A percentile compares a stretch with the other conserved stretches of the same genome.
Evolutionary conservation across 2,113 vertebrate genomes (phyloP).

Genomic region (Probosciger aterrimus): DNA sequence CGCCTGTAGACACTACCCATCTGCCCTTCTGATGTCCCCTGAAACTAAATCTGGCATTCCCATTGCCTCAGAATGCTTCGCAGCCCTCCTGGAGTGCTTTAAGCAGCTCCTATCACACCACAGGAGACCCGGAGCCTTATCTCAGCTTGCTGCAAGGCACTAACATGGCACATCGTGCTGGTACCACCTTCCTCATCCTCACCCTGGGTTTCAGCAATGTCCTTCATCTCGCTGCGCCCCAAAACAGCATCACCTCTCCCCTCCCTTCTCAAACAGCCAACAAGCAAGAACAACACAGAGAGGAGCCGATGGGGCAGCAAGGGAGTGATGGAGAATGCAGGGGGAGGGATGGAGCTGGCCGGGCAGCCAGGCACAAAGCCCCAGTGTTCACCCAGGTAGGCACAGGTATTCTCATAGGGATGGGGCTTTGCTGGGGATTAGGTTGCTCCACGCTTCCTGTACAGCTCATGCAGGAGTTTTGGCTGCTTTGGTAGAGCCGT

Average conservation of each 20-base stretch:
- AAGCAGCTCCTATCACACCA: not conserved
- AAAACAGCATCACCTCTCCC: not conserved
- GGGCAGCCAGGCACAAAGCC: not conserved
- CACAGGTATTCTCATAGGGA: not conserved
- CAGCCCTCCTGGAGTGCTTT: not conserved
- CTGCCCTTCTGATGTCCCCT: not conserved
- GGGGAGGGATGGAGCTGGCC: accelerated
- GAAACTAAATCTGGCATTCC: not conserved
- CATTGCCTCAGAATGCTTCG: accelerated
- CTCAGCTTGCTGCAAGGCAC: not conserved
- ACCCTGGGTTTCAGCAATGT: not conserved
- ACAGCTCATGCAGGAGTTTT: not conserved
- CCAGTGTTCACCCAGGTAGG: not conserved
- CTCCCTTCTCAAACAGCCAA: accelerated
- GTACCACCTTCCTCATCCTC: not conserved
- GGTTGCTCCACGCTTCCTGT: not conserved
- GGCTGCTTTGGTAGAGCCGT: not conserved
- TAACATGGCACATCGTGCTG: accelerated
- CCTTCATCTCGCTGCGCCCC: not conserved
- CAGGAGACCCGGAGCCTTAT: not conserved
- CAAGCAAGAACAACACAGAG: accelerated
- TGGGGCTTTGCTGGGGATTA: not conserved
- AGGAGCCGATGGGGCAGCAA: not conserved
- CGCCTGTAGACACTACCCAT: not conserved
- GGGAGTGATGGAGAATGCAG: not conserved